Conservation (phyloP, 2,113 vertebrate genomes). For the Anguilla japonica region DNA sequence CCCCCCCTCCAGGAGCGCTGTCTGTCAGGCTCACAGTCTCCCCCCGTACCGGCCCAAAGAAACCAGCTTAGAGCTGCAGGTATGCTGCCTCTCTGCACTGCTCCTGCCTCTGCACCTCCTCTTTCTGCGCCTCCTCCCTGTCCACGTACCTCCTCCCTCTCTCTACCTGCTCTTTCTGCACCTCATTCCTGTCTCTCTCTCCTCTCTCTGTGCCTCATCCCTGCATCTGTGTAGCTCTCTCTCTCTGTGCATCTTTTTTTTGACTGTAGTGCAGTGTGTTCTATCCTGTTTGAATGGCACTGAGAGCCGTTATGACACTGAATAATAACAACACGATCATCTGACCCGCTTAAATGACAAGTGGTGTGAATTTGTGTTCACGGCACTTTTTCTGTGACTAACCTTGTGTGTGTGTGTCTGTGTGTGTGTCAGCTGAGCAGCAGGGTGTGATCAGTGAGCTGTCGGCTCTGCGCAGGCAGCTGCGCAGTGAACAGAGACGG, state of each 20-base stretch:
- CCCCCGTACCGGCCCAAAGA: constrained; percentile 84
- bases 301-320: neutral
- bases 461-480: constrained; percentile 82
- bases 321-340: neutral
- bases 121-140: neutral
- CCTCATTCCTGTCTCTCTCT: neutral
- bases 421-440: constrained; percentile 69
- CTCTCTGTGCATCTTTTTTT: neutral
- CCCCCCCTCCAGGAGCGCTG: constrained; percentile 68
- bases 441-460: constrained; percentile 80
- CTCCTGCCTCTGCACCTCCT: neutral
- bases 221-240: neutral
- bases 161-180: too few relatives aligned
- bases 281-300: neutral
- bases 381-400: neutral
- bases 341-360: neutral
- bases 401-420: neutral
- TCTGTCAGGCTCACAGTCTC: constrained; percentile 75
- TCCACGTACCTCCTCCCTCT: neutral
- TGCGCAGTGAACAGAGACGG: constrained; percentile 78
- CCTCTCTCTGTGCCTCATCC: neutral
- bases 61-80: constrained; percentile 84
- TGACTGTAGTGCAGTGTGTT: neutral
- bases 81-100: constrained; percentile 43
- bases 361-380: neutral